Conservation (phyloP, 2,888 invertebrate species). For the Philereme vetulata region DNA sequence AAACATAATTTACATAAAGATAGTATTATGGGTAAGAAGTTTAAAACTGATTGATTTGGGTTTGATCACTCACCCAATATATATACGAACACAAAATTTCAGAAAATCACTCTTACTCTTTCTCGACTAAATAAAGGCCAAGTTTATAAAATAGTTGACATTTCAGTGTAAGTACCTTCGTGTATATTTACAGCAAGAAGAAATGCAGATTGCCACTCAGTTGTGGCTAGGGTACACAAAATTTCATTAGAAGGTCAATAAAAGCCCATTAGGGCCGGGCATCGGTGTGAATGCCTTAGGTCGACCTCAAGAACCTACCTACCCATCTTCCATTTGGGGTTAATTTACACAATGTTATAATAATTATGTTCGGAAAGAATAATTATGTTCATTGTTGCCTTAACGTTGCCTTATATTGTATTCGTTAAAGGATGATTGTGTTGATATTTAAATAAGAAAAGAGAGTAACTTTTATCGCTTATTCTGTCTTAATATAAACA, state of each 20-base stretch:
- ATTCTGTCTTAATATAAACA: no score
- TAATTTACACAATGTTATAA: conserved; percentile 7
- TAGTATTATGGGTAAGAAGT: no score
- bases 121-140: conserved; percentile 1
- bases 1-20: no score
- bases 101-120: background rate
- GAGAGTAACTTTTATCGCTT: no score
- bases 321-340: conserved; percentile 32
- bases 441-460: no score
- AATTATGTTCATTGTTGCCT: background rate
- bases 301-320: conserved; percentile 42
- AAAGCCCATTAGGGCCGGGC: conserved; percentile 37
- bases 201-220: conserved; percentile 58
- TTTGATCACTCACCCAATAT: no score
- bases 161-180: conserved; percentile 22
- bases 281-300: conserved; percentile 58
- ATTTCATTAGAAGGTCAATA: conserved; percentile 25
- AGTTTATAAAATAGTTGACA: conserved; percentile 22
- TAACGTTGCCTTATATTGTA: background rate
- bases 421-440: no score
- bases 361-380: conserved; percentile 4
- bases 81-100: background rate
- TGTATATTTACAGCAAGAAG: conserved; percentile 38
- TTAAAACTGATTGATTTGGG: no score
- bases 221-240: conserved; percentile 53